Conservation (phyloP, 2,797 vertebrate genomes). For the Pantherophis alleghaniensis region DNA sequence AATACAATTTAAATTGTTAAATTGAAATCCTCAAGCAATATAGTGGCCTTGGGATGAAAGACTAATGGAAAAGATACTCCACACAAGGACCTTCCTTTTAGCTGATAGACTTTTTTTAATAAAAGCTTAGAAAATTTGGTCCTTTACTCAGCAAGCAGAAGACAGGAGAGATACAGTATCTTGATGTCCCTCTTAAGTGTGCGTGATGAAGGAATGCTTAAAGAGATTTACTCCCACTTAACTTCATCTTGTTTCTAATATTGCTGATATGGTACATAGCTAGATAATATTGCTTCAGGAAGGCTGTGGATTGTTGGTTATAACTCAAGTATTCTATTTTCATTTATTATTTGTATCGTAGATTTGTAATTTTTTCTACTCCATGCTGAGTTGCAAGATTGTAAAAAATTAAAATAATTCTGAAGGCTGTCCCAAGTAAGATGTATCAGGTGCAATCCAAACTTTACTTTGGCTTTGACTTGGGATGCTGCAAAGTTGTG, state of each 20-base stretch:
- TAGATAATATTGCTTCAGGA: not conserved
- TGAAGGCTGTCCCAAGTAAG: not conserved
- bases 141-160: not conserved
- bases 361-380: not conserved
- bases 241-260: not conserved
- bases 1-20: not conserved
- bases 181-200: not conserved
- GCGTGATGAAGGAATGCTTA: not conserved
- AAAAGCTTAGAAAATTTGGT: not conserved
- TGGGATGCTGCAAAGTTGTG: not conserved
- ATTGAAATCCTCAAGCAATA: too few species aligned
- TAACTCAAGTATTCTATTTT: not conserved
- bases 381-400: not conserved
- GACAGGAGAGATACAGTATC: not conserved
- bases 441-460: not conserved
- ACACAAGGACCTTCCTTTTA: not conserved
- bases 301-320: not conserved
- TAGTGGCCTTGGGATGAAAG: not conserved
- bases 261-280: not conserved
- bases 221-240: not conserved
- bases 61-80: not conserved
- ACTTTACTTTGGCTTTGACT: not conserved
- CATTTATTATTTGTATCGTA: not conserved
- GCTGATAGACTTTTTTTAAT: not conserved
- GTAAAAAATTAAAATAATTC: not conserved